A percentile compares a stretch with the other conserved stretches of the same genome.
phyloP scores from a whole-genome alignment of 1,140 invertebrate species.

The Zaprionus gabonicus region DNA sequence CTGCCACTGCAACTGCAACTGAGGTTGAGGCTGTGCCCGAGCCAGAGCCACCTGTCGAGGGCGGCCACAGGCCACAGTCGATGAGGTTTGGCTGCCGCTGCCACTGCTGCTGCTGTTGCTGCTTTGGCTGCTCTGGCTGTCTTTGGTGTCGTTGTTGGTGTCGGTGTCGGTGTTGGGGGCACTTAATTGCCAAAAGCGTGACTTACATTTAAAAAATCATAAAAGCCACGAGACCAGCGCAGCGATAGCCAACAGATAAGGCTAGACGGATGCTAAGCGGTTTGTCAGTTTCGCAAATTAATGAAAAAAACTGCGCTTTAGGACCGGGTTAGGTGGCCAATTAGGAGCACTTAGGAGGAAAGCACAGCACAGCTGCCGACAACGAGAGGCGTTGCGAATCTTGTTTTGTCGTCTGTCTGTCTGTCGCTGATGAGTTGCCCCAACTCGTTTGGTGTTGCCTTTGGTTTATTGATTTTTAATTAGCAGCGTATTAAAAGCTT shows the following conservation, averaged over 20 bases:
- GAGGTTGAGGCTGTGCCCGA: constrained; percentile 5
- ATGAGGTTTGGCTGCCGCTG: constrained; percentile 11
- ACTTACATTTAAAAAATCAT: constrained; percentile 82
- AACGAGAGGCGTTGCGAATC: not conserved
- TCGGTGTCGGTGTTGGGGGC: constrained; percentile 51
- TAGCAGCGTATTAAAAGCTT: constrained; percentile 46
- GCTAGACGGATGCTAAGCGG: constrained; percentile 53
- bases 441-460: constrained; percentile 40
- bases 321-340: constrained; percentile 41
- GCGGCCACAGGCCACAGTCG: constrained; percentile 59
- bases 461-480: constrained; percentile 50
- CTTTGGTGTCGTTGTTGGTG: constrained; percentile 25
- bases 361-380: not conserved
- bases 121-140: constrained; percentile 48
- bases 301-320: constrained; percentile 42
- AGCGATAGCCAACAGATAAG: constrained; percentile 56
- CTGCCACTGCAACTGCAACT: not conserved
- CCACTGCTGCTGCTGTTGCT: constrained; percentile 25
- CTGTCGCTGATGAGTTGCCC: constrained; percentile 25
- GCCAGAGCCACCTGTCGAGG: constrained; percentile 56
- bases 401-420: not conserved
- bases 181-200: constrained; percentile 83
- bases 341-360: constrained; percentile 44
- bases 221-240: constrained; percentile 71
- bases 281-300: constrained; percentile 68